Conservation (phyloP, 2,888 invertebrate species). For the Scrobipalpa atriplicella region DNA sequence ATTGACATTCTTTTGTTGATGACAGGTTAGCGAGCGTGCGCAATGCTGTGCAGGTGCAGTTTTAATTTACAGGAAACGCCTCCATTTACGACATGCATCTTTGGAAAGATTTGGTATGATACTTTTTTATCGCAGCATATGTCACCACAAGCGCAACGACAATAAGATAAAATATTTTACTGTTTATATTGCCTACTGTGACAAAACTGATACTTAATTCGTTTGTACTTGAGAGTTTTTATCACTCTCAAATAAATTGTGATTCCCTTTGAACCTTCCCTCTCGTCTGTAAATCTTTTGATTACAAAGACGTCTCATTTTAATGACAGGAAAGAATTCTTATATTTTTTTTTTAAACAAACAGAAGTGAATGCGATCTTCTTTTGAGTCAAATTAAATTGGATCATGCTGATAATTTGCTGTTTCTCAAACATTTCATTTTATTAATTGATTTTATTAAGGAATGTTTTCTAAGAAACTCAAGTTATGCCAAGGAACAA, state of each 20-base stretch:
- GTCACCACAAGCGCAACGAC: neutral
- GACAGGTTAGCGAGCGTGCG: too few relatives aligned
- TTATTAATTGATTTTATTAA: neutral
- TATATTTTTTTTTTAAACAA: conserved; percentile 37
- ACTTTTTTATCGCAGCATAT: too few relatives aligned
- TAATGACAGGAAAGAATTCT: conserved; percentile 43
- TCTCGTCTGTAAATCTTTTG: conserved; percentile 40
- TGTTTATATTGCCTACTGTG: neutral
- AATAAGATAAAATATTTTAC: neutral
- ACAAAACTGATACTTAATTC: neutral
- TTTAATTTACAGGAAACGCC: too few relatives aligned
- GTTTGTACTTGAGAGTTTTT: conserved; percentile 4
- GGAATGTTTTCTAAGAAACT: neutral
- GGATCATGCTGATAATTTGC: conserved; percentile 1
- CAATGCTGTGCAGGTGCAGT: too few relatives aligned
- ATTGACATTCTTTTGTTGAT: too few relatives aligned
- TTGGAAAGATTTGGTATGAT: too few relatives aligned
- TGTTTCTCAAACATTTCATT: conserved; percentile 4
- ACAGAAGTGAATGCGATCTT: neutral
- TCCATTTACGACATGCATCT: too few relatives aligned
- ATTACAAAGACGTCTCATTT: conserved; percentile 41
- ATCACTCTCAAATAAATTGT: conserved; percentile 25
- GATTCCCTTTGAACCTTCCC: conserved; percentile 35
- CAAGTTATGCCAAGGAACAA: neutral
- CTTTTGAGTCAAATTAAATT: conserved; percentile 7